Evolutionary conservation across 2,113 vertebrate genomes (phyloP).

Genomic region (Megaptera novaeangliae): DNA sequence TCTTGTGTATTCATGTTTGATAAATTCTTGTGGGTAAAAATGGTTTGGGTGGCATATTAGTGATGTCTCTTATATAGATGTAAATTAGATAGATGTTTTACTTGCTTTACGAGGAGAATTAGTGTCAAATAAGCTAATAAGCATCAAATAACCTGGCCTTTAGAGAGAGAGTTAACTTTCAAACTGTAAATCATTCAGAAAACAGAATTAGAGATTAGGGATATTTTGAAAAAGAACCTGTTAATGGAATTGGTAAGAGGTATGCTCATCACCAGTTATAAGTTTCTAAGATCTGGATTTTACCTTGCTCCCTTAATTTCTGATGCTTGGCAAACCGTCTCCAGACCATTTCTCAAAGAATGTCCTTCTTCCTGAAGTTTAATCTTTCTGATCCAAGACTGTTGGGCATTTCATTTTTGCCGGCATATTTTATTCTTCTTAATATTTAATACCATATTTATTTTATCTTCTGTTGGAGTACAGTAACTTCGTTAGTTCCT

Average conservation of each 20-base stretch:
- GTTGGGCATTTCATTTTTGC: neutral
- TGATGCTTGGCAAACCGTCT: neutral
- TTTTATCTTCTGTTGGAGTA: slow-evolving; percentile 9
- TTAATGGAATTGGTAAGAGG: neutral
- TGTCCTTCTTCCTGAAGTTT: neutral
- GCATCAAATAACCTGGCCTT: neutral
- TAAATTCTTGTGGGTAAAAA: neutral
- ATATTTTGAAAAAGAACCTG: neutral
- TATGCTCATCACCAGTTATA: neutral
- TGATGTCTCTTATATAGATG: neutral
- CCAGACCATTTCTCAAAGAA: neutral
- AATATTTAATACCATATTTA: neutral
- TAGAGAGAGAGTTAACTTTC: neutral
- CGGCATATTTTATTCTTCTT: neutral
- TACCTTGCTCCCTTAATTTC: neutral
- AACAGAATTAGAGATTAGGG: neutral
- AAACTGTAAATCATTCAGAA: slow-evolving; percentile 15
- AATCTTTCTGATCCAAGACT: neutral
- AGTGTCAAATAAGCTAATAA: neutral
- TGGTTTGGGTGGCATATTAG: neutral
- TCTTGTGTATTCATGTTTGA: neutral
- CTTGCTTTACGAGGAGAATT: neutral
- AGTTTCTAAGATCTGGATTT: neutral
- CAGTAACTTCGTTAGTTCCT: neutral
- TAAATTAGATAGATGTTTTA: neutral